phyloP scores from a whole-genome alignment of 2,888 invertebrate species.

The Temnothorax unifasciatus region DNA sequence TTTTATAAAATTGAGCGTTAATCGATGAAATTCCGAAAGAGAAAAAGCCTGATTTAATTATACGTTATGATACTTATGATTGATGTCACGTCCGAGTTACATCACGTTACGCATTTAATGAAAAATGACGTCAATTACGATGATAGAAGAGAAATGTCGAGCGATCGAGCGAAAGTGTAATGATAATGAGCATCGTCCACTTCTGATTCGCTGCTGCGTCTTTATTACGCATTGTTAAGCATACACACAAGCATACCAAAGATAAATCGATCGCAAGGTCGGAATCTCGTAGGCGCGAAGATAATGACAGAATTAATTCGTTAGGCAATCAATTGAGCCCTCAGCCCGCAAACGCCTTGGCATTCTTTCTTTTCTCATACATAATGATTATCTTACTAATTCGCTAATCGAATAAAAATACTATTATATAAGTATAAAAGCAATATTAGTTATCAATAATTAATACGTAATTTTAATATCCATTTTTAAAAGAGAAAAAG shows the following conservation, averaged over 20 bases:
- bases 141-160: neutral
- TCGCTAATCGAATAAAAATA: neutral
- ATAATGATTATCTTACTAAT: neutral
- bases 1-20: neutral
- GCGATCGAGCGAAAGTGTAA: slow-evolving; percentile 23
- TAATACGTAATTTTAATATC: neutral
- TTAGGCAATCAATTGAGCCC: slow-evolving; percentile 62
- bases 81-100: neutral
- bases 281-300: slow-evolving; percentile 71
- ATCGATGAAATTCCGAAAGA: neutral
- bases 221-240: slow-evolving; percentile 66
- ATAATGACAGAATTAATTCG: slow-evolving; percentile 68
- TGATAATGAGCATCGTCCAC: slow-evolving; percentile 24
- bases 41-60: neutral
- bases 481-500: neutral
- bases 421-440: neutral
- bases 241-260: slow-evolving; percentile 49
- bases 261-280: slow-evolving; percentile 73
- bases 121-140: slow-evolving; percentile 25
- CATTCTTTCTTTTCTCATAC: slow-evolving; percentile 20
- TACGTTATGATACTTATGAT: neutral
- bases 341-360: slow-evolving; percentile 9
- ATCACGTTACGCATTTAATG: slow-evolving; percentile 12
- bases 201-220: slow-evolving; percentile 8
- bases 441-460: neutral